Conservation (phyloP, 2,113 vertebrate genomes). For the Brevimyrus niger region DNA sequence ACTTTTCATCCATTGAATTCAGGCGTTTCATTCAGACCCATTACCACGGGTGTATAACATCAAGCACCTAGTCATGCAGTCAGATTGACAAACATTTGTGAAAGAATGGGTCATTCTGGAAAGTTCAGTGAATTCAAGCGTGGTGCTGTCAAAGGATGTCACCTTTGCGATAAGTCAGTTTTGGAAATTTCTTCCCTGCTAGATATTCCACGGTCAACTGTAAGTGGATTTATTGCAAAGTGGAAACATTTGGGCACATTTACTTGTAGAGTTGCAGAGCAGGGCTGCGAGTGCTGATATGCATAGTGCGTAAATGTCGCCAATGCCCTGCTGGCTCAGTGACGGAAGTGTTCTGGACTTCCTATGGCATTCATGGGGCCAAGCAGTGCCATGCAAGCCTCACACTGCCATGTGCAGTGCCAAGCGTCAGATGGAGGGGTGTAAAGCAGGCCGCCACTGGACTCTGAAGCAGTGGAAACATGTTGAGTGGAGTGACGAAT, state of each 20-base stretch:
- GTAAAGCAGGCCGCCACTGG: too few species aligned
- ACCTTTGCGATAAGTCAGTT: neutral
- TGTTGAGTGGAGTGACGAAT: too few species aligned
- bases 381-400: too few species aligned
- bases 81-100: neutral
- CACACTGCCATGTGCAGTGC: too few species aligned
- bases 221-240: neutral
- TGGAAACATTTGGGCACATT: neutral
- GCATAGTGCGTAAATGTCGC: neutral
- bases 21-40: neutral
- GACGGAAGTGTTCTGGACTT: neutral
- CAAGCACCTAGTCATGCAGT: neutral
- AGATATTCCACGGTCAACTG: neutral
- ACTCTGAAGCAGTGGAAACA: too few species aligned
- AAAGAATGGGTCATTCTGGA: neutral
- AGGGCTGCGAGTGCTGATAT: neutral
- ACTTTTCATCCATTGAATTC: neutral
- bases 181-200: neutral
- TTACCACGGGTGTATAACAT: neutral
- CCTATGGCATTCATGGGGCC: neutral
- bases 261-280: neutral
- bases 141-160: neutral
- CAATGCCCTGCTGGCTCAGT: neutral
- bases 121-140: neutral
- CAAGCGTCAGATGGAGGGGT: too few species aligned